phyloP scores from a whole-genome alignment of 1,140 invertebrate genomes.

The Telenomus remus region DNA sequence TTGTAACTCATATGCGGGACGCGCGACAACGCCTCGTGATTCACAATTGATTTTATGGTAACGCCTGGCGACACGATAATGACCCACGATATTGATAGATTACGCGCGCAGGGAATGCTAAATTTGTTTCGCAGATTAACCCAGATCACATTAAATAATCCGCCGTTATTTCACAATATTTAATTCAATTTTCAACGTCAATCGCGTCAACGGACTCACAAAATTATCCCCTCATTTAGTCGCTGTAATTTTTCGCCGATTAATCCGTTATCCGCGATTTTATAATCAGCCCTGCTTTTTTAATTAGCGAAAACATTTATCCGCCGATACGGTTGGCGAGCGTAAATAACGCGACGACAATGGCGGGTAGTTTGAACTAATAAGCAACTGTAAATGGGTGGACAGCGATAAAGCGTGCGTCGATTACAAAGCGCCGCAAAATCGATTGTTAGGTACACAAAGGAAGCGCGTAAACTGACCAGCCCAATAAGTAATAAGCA shows the following conservation, averaged over 20 bases:
- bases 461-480: conserved; percentile 11
- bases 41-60: conserved; percentile 20
- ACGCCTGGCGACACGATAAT: conserved; percentile 4
- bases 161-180: background rate
- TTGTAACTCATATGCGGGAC: conserved; percentile 17
- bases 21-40: conserved; percentile 5
- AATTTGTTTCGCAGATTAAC: background rate
- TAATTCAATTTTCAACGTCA: too few relatives aligned
- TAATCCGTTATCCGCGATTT: too few relatives aligned
- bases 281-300: background rate
- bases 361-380: background rate
- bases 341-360: background rate
- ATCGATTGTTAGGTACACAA: conserved; percentile 10
- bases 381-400: background rate
- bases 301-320: background rate
- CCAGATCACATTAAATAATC: conserved; percentile 3
- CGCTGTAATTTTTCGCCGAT: background rate
- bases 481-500: conserved; percentile 20
- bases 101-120: background rate
- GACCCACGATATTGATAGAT: conserved; percentile 4
- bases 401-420: conserved; percentile 4
- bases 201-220: too few relatives aligned
- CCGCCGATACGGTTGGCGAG: too few relatives aligned
- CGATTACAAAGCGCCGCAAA: conserved; percentile 13
- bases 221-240: too few relatives aligned